Base-by-base conservation (phyloP, 2,113 vertebrate species). In the Leptobrachium ailaonicum region DNA sequence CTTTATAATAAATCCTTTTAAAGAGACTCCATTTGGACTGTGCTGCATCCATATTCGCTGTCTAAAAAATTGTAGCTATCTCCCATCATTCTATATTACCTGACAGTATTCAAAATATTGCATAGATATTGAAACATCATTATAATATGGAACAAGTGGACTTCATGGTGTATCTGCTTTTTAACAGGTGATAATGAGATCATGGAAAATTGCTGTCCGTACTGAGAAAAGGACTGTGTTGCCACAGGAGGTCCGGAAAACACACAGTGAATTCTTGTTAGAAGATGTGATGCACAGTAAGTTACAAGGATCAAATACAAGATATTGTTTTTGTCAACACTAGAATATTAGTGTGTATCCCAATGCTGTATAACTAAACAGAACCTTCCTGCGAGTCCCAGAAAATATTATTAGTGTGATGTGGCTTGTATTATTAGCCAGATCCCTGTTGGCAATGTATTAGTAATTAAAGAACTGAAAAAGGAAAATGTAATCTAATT, bases 181-280 rank as follows among this genome's bases (percentile, higher is more conserved):
- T 64, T 40, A 58, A 0, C 67, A 82, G 83, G 74, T 84, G 74
- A 84, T 82, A 42, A 80, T 83, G 74, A 85, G 62, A 32, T 75
- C 76, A 56, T 82, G 79, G 79, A 85, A 43, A 53, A 83, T 86
- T 79, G 79, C 76, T 40, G 82, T 83, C 69, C 71, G 69, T 63
- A 41, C 41, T 44, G 82, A 66, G 41, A 56, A 80, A 7, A 80
- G 71, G 79, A 82, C 79, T 47, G 2, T 80, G 68, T 82, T 84
- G 66, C 86, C 83, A 73, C 69, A 71, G 44, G 76, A 84, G 76
- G 44, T 80, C 78, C 86, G 83, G 71, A 86, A 77, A 71, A 20
- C 20, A 0, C 84, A 82, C 0, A 0, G 0, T 56, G 71, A 82
- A 32, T 83, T 87, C 82, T 73, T 84, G 1, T 13, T 76, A 77